Evolutionary conservation across 2,113 vertebrate species (phyloP), one percentile per base, ranked within the genome.

Genomic region (Verasper variegatus): DNA sequence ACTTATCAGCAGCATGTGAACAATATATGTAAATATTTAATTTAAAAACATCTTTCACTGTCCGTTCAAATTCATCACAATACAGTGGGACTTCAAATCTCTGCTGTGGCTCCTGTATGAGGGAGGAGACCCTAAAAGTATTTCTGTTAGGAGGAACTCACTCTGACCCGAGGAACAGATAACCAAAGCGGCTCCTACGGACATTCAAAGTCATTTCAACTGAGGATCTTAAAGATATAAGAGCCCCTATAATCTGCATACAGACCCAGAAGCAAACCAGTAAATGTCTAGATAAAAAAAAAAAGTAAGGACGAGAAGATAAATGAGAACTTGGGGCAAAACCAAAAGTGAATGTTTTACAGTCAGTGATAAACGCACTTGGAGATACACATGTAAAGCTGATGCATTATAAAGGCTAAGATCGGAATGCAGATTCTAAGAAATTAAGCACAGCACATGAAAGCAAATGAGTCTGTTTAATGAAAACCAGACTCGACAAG

Each of bases 151-250:
- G 40, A 79, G 63, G 57, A 59, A 68, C 69, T 80, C 68, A 69
- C 60, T 54, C 31, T 55, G 37, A 7, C 68, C 67, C 68, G 2
- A 35, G 77, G 56, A 67, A 70, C 60, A 76, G 69, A 66, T 80
- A 80, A 83, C 66, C 68, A 73, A 66, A 81, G 76, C 59, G 69
- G 47, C 52, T 64, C 74, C 12, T 37, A 17, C 63, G 56, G 74
- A 68, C 60, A 79, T 76, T 72, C 83, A 78, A 78, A 81, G 62
- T 65, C 3, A 79, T 82, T 86, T 75, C 37, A 72, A 20, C 49
- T 24, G 1, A 76, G 40, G 56, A 54, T 65, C 73, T 79, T 68
- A 69, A 74, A 58, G 47, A 80, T 75, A 73, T 60, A 60, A 76
- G 52, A 88, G 61, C 62, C 60, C 8, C 37, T 78, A 49, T 78